These are phyloP conservation scores for Ascaphus truei DNA, from an alignment of 2,113 vertebrate genomes.

Conservation along the genomic window DNA sequence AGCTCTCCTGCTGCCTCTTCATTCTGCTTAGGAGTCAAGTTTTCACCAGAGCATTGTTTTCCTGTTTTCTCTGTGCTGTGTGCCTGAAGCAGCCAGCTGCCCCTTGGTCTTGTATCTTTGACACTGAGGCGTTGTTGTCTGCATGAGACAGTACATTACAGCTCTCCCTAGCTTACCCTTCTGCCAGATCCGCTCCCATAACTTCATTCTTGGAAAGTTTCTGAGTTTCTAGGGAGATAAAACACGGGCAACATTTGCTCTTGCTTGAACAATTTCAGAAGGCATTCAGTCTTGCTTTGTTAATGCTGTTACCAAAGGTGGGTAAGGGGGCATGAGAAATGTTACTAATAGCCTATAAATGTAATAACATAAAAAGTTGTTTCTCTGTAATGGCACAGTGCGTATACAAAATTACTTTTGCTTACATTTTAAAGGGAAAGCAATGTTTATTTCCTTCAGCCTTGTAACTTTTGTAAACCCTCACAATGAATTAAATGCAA, in stretches of 20 bases:
- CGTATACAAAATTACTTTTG: constrained; percentile 4
- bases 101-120: constrained; percentile 59
- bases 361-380: constrained; percentile 31
- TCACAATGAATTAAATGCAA: neutral
- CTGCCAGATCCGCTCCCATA: constrained; percentile 43
- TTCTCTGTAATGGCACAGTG: constrained; percentile 10
- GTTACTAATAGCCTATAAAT: constrained; percentile 38
- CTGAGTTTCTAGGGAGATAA: constrained; percentile 69
- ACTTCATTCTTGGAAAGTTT: constrained; percentile 69
- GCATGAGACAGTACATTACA: constrained; percentile 45
- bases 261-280: constrained; percentile 52
- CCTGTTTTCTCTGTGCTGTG: constrained; percentile 23
- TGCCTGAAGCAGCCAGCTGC: constrained; percentile 36
- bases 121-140: constrained; percentile 63
- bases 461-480: neutral
- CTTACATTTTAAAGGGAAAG: constrained; percentile 28
- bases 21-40: constrained; percentile 44
- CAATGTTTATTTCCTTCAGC: no score
- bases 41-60: constrained; percentile 31
- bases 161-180: constrained; percentile 42
- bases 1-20: constrained; percentile 37
- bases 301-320: constrained; percentile 54
- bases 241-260: constrained; percentile 52
- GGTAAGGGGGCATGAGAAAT: constrained; percentile 62
- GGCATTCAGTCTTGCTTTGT: constrained; percentile 56